Base-by-base conservation (phyloP, 2,797 vertebrate species). In the Nothura maculosa region DNA sequence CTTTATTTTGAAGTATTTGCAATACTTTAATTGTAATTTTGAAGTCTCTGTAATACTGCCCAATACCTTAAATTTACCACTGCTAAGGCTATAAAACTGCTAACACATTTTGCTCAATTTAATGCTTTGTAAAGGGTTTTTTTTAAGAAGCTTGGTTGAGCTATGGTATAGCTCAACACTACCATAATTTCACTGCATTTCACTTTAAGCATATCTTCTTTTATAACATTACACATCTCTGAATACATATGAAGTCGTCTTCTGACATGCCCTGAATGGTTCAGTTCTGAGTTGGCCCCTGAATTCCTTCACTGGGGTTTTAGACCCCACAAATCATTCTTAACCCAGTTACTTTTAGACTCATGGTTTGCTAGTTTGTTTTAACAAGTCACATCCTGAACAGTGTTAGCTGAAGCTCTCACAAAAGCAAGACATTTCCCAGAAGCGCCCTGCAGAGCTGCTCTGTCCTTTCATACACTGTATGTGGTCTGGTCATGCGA, bases 391-490 rank as follows among this genome's bases (percentile, higher is more conserved):
- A 32, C 19, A 16, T 1, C 18, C n/a, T 36, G 68, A 73, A 21
- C 22, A 79, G 10, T 2, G 1, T 45, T 5, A 12, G 34, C 30
- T 17, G 12, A 61, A 42, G 28, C 15, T 85, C 45, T 75, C 19
- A 64, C 30, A 27, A 45, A 77, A 64, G 43, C 21, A 42, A 10
- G 47, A 30, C 12, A 2, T 25, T 28, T 82, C n/a, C 28, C n/a
- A 57, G 45, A n/a, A 79, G 28, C 24, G 22, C n/a, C 40, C 38
- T 57, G 40, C 1, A 3, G 34, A 74, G 4, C 61, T 52, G 10
- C 12, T 19, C 28, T 48, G 12, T n/a, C 10, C 36, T 17, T 24
- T 9, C 34, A 9, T 11, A 6, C 69, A 0, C 0, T 24, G 58
- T 45, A 28, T 61, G 24, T 20, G 60, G 62, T 42, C 16, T 0